Evolutionary conservation across 2,888 invertebrate genomes (phyloP), one percentile per base, ranked within the genome.

Genomic region (Oscheius sp.): DNA sequence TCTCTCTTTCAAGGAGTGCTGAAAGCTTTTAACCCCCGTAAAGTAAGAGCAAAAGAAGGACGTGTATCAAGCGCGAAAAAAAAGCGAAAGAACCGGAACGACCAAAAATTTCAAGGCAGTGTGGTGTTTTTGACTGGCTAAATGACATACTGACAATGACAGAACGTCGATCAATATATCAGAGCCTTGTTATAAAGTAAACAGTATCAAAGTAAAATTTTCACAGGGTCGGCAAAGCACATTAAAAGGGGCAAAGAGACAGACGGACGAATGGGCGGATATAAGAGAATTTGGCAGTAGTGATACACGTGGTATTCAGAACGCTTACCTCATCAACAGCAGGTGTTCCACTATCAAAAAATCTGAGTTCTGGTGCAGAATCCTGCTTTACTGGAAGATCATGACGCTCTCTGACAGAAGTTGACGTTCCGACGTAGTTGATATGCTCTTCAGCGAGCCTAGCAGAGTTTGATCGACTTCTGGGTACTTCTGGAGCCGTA

Each of bases 1-100:
- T 13, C 80, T 76, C 33, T 84, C 83, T 48, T 83, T 83, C 51
- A 84, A 60, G 1, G 82, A 81, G 42, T 71, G 63, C 75, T 75
- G 65, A 51, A 65, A 55, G 10, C 2, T 33, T 13, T 33, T 21
- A 21, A 21, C 21, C 21, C 21, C 21, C 21, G 21, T 21, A 21
- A 21, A 21, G 21, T 21, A 21, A 21, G 21, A 21, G 21, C 21
- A 21, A 21, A 21, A 21, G 21, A 21, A 21, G 21, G 21, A 21
- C 21, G 21, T 21, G 21, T 21, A 21, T 21, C 21, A 21, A 21
- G n/a, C n/a, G n/a, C n/a, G n/a, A n/a, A 21, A 21, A 21, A 21
- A 21, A 21, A 21, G 21, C 21, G 21, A 21, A 21, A 21, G 21
- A 21, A 21, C 21, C 21, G 21, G 21, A 21, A 21, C 21, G 21